Base-by-base conservation (phyloP, 2,888 invertebrate genomes). In the Hemistola chrysoprasaria region DNA sequence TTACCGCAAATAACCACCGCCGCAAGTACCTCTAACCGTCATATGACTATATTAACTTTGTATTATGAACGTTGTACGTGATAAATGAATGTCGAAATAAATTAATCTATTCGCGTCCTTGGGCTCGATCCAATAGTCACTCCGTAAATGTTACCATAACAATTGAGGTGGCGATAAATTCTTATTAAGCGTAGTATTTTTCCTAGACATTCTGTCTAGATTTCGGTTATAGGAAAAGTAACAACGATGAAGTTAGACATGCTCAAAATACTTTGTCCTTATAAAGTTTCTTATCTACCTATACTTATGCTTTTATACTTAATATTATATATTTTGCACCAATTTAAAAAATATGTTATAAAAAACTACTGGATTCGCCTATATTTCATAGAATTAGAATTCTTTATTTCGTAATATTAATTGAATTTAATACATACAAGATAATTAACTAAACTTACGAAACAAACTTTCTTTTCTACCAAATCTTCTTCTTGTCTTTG, bases 51-150 rank as follows among this genome's bases (percentile, higher is more conserved):
- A 56, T 45, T 45, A 48, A 43, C 37, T 55, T n/a, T 50, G 40
- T 41, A 8, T 37, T 50, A 52, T 50, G 42, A 56, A 45, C 56
- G 53, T 37, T 43, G 27, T 51, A 40, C n/a, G n/a, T n/a, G n/a
- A 55, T 53, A 54, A 56, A 56, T 58, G 49, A 50, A 35, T 11
- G 27, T 29, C 33, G 43, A 53, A 48, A 56, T 55, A 53, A 53
- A 57, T 47, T 56, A 51, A 55, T 60, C 46, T 55, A 46, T 38
- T 39, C 37, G 22, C 43, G 51, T 50, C 52, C 44, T 58, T 64
- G 51, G 52, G 50, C 39, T 31, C 10, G 37, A 40, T 62, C 55
- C 52, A 55, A 56, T 45, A 48, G 41, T 49, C 29, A 42, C 30
- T 45, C 21, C 35, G 33, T 34, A 33, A 43, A 43, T 33, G 34